A percentile compares a stretch with the other conserved stretches of the same genome.
Evolutionary conservation across 2,888 invertebrate species (phyloP).

Genomic region (Caenorhabditis auriculariae): DNA sequence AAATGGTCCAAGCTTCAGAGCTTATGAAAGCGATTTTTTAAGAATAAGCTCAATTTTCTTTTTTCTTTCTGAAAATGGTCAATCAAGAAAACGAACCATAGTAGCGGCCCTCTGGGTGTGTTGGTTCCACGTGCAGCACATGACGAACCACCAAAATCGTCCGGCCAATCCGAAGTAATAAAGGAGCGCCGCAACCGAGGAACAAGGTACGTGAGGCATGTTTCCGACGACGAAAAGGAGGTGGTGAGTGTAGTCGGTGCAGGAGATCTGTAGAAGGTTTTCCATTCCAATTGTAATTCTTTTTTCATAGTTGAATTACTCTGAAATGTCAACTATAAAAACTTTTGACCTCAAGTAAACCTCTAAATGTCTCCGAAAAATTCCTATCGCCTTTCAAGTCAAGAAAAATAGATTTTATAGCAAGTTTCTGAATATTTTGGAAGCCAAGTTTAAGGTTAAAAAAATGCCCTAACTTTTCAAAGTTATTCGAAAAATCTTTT

Average conservation of each 20-base stretch:
- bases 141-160: conserved; percentile 74
- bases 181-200: conserved; percentile 48
- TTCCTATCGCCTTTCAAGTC: too few species aligned
- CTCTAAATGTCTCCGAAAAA: too few species aligned
- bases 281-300: conserved; percentile 2
- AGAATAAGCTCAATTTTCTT: background rate
- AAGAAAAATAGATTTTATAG: too few species aligned
- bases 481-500: too few species aligned
- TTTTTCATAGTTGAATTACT: background rate
- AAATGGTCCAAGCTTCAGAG: too few species aligned
- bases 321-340: background rate
- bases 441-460: too few species aligned
- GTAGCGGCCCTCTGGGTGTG: conserved; percentile 19
- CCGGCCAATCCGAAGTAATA: conserved; percentile 67
- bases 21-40: too few species aligned
- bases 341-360: too few species aligned
- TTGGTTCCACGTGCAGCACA: conserved; percentile 70
- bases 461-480: too few species aligned
- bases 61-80: background rate
- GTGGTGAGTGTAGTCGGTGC: conserved; percentile 40
- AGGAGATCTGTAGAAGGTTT: conserved; percentile 38
- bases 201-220: conserved; percentile 36
- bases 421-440: too few species aligned
- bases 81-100: conserved; percentile 10
- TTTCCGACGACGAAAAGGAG: conserved; percentile 36